Evolutionary conservation across 2,888 invertebrate species (phyloP).

Genomic region (Exephanes ischioxanthus): DNA sequence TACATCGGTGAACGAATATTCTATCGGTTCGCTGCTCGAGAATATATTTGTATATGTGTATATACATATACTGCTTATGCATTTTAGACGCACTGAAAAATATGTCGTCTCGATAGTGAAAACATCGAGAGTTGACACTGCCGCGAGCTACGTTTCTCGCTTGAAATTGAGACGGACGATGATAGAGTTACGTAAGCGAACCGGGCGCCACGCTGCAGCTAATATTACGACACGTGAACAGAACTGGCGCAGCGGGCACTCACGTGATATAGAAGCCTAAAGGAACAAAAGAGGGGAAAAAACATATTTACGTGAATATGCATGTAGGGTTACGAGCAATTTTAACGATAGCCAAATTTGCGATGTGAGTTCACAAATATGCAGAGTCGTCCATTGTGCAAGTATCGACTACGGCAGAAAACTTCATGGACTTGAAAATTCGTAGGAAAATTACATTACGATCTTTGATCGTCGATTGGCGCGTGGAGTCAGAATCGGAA

Average conservation of each 20-base stretch:
- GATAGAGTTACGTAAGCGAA: conserved; percentile 13
- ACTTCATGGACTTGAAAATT: background rate
- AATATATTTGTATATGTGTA: background rate
- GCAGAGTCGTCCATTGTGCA: background rate
- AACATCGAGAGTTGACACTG: background rate
- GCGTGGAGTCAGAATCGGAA: background rate
- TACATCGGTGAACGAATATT: background rate
- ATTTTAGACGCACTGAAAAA: background rate
- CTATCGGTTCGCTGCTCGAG: background rate
- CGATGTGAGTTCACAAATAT: background rate
- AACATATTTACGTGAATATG: background rate
- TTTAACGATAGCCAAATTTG: background rate
- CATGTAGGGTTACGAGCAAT: background rate
- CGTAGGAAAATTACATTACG: background rate
- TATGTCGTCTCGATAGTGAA: background rate
- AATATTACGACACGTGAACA: background rate
- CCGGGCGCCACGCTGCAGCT: conserved; percentile 4
- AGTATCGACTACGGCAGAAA: background rate
- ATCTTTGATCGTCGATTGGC: background rate
- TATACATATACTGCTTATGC: background rate
- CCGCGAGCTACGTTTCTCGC: background rate
- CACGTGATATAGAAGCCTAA: background rate
- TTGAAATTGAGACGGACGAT: conserved; percentile 3
- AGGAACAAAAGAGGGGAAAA: background rate
- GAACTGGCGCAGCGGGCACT: background rate